Conservation (phyloP, 1,140 invertebrate genomes). For the Laodelphax striatellus region DNA sequence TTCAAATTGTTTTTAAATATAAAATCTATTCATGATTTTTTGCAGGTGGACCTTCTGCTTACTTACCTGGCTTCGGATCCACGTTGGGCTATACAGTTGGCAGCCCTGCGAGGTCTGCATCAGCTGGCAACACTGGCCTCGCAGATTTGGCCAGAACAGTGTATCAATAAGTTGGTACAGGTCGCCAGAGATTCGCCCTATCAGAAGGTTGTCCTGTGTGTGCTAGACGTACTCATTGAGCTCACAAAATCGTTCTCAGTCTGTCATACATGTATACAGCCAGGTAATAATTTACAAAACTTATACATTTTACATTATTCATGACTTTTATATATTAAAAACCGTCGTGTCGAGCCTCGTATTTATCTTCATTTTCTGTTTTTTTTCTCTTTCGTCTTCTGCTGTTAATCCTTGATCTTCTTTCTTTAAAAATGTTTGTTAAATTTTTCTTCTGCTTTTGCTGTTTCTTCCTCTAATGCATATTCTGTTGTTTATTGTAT, state of each 20-base stretch:
- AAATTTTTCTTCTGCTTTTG: no score
- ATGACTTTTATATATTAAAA: slow-evolving; percentile 1
- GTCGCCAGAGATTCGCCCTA: slow-evolving; percentile 34
- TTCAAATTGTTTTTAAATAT: no score
- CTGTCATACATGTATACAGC: slow-evolving; percentile 37
- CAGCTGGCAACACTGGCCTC: slow-evolving; percentile 61
- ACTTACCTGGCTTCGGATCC: slow-evolving; percentile 47
- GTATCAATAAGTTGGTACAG: slow-evolving; percentile 49
- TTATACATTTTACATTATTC: slow-evolving; percentile 3
- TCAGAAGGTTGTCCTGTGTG: slow-evolving; percentile 29
- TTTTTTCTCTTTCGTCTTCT: no score
- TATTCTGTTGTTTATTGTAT: no score
- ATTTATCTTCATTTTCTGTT: no score
- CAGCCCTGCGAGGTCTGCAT: slow-evolving; percentile 61
- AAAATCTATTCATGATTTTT: no score
- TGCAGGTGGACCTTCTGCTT: slow-evolving; percentile 43
- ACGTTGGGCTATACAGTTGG: slow-evolving; percentile 56
- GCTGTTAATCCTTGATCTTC: no score
- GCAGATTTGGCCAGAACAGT: slow-evolving; percentile 66
- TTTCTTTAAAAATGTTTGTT: no score
- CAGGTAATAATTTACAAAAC: slow-evolving; percentile 23
- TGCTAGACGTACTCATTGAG: slow-evolving; percentile 38
- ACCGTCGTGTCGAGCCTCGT: no score
- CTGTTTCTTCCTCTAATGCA: no score
- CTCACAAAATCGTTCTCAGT: slow-evolving; percentile 42